These are phyloP conservation scores for Coturnix japonica DNA, from an alignment of 2,113 vertebrate genomes.

Conservation along the genomic window DNA sequence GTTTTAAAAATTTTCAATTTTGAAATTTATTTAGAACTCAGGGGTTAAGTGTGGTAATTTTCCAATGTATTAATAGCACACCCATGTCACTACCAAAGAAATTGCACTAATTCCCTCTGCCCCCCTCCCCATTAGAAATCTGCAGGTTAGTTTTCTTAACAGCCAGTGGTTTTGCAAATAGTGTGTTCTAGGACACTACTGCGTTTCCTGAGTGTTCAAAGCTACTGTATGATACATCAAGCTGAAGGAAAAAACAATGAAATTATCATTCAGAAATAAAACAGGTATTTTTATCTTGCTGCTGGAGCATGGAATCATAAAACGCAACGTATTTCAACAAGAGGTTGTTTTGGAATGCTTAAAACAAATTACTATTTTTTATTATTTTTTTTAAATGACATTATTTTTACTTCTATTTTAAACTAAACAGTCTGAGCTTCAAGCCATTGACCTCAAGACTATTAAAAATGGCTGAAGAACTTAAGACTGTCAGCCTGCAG, in stretches of 20 bases:
- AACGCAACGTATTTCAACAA: slow-evolving; percentile 2
- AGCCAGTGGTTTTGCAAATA: slow-evolving; percentile 43
- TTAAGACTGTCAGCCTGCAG: background rate
- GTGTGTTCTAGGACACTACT: slow-evolving; percentile 32
- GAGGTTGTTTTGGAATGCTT: background rate
- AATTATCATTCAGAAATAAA: slow-evolving; percentile 26
- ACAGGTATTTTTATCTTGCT: background rate
- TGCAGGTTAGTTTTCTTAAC: slow-evolving; percentile 30
- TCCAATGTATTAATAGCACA: slow-evolving; percentile 55
- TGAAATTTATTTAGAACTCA: slow-evolving; percentile 66
- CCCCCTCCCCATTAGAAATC: slow-evolving; percentile 30
- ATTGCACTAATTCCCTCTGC: slow-evolving; percentile 41
- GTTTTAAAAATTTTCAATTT: slow-evolving; percentile 66
- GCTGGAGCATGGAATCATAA: background rate
- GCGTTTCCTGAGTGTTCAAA: slow-evolving; percentile 63
- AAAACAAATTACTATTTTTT: background rate
- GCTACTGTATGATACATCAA: slow-evolving; percentile 30
- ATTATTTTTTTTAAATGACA: background rate
- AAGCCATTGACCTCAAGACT: background rate
- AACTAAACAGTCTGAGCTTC: background rate
- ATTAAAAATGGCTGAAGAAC: slow-evolving; percentile 3
- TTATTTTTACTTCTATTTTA: background rate
- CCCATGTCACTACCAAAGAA: slow-evolving; percentile 28
- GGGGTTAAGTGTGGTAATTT: slow-evolving; percentile 45
- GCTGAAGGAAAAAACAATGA: slow-evolving; percentile 33